phyloP scores from a whole-genome alignment of 2,113 vertebrate genomes.

The Entelurus aequoreus region DNA sequence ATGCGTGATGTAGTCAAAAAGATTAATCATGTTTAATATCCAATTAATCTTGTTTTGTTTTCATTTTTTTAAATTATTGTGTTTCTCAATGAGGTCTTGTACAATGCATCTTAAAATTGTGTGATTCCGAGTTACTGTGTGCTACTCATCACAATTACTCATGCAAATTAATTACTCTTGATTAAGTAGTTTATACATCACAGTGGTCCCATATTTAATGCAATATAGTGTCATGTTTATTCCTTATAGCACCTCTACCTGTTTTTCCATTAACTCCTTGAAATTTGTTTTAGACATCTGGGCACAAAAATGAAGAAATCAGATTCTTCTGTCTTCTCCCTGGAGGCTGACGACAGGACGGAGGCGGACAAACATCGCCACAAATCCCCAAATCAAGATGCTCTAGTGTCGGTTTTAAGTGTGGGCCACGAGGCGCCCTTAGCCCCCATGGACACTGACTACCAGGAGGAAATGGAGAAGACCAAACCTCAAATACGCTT shows the following conservation, averaged over 20 bases:
- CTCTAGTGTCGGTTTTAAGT: slow-evolving; percentile 48
- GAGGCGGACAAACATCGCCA: slow-evolving; percentile 39
- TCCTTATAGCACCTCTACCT: background rate
- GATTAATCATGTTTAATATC: no score
- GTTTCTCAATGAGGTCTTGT: no score
- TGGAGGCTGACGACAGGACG: slow-evolving; percentile 68
- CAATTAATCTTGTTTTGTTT: no score
- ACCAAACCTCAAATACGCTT: slow-evolving; percentile 68
- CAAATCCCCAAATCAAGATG: slow-evolving; percentile 34
- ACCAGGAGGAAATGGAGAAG: slow-evolving; percentile 71
- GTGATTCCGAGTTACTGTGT: no score
- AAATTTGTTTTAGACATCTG: background rate
- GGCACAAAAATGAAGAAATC: slow-evolving; percentile 72
- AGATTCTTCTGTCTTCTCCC: slow-evolving; percentile 51
- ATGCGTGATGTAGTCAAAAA: no score
- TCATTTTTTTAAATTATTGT: no score
- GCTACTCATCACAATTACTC: no score
- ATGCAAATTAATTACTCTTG: no score
- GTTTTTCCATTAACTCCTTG: background rate
- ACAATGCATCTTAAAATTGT: no score
- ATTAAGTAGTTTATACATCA: no score
- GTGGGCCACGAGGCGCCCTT: slow-evolving; percentile 60
- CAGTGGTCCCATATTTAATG: no score
- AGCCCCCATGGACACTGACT: slow-evolving; percentile 82
- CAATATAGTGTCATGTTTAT: no score